Evolutionary conservation across 2,113 vertebrate species (phyloP).

Genomic region (Scopus umbretta): DNA sequence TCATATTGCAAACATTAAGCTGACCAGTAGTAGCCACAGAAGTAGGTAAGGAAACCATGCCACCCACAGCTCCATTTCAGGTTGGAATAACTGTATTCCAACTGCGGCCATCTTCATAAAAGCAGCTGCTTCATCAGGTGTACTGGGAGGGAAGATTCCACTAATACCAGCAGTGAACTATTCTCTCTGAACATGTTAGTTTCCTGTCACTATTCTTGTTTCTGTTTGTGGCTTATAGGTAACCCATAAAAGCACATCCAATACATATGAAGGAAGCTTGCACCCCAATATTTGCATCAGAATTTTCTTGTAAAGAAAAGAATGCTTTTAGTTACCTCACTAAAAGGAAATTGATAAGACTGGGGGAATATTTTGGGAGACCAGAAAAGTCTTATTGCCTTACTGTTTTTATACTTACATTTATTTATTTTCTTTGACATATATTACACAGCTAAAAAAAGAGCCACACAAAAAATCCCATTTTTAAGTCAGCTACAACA

Average conservation of each 20-base stretch:
- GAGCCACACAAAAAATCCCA: background rate
- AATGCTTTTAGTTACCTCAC: background rate
- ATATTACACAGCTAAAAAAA: background rate
- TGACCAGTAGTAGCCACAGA: background rate
- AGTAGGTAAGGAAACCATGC: background rate
- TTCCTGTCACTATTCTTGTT: background rate
- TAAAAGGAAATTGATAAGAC: background rate
- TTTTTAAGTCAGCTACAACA: background rate
- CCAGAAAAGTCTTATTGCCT: background rate
- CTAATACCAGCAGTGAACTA: background rate
- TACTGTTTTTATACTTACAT: background rate
- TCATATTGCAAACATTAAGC: background rate
- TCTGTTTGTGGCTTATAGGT: background rate
- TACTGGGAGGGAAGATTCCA: no score
- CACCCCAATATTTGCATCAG: background rate
- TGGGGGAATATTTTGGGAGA: background rate
- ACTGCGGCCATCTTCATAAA: rapidly evolving
- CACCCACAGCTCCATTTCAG: background rate
- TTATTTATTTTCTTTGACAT: background rate
- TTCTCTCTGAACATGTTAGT: background rate
- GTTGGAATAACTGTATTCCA: background rate
- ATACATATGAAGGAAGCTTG: background rate
- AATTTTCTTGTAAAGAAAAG: background rate
- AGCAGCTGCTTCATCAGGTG: background rate
- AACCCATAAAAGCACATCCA: background rate